Evolutionary conservation across 2,113 vertebrate genomes (phyloP).

Genomic region (Solea senegalensis): DNA sequence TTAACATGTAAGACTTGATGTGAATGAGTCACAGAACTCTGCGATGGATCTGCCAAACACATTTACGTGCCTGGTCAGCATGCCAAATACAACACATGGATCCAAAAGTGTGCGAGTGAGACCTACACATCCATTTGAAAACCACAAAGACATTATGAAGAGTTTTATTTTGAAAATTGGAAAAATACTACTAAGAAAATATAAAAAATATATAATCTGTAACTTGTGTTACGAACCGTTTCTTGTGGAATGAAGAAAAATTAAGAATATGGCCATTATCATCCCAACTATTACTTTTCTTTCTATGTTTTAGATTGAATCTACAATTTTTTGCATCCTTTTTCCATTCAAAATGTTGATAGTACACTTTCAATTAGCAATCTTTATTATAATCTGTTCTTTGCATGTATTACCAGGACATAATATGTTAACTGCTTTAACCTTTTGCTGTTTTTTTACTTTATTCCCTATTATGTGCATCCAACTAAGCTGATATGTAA

Average conservation of each 20-base stretch:
- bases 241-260: background rate
- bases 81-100: slow-evolving; percentile 63
- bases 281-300: background rate
- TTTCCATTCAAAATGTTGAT: too few relatives aligned
- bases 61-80: slow-evolving; percentile 43
- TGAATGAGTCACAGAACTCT: slow-evolving; percentile 60
- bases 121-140: slow-evolving; percentile 31
- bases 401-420: too few relatives aligned
- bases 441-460: background rate
- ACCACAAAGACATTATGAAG: slow-evolving; percentile 19
- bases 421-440: background rate
- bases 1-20: slow-evolving; percentile 55
- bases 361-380: too few relatives aligned
- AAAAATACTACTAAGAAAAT: background rate
- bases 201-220: background rate
- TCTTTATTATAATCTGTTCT: too few relatives aligned
- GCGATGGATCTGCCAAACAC: slow-evolving; percentile 56
- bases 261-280: background rate
- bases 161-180: slow-evolving; percentile 20
- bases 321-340: too few relatives aligned
- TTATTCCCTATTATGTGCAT: background rate
- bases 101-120: slow-evolving; percentile 33
- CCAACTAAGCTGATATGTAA: background rate
- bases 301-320: background rate
- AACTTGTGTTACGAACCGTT: background rate